Conservation (phyloP, 2,888 invertebrate genomes). For the Aelia acuminata region DNA sequence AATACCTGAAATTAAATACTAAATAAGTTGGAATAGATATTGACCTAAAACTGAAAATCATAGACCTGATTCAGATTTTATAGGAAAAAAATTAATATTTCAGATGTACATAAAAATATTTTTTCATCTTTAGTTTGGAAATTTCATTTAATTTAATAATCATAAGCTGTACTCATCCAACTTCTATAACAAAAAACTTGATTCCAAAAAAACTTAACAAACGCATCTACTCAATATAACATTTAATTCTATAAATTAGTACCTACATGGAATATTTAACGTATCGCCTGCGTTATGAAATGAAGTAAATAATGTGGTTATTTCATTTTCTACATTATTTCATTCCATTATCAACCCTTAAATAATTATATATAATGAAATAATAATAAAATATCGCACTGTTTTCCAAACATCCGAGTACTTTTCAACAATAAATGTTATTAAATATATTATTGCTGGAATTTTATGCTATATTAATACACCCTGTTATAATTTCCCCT, state of each 20-base stretch:
- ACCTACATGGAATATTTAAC: neutral
- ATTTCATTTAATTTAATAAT: no score
- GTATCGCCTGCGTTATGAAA: neutral
- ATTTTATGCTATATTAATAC: neutral
- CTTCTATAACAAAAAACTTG: neutral
- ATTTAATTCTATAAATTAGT: no score
- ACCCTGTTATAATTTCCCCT: neutral
- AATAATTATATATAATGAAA: conserved; percentile 15
- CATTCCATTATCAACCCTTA: neutral
- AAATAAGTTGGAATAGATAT: no score
- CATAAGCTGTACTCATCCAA: no score
- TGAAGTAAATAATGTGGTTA: neutral
- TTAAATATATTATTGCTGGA: neutral
- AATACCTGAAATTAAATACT: no score
- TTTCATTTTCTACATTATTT: neutral
- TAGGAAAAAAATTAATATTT: no score
- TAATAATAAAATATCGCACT: neutral
- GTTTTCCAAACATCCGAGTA: conserved; percentile 2
- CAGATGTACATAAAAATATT: no score
- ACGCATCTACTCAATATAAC: no score
- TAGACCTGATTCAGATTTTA: no score
- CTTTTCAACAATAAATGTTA: conserved; percentile 3
- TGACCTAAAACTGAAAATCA: no score
- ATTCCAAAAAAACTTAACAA: no score
- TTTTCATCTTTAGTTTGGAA: no score